Conservation (phyloP, 2,888 invertebrate species). For the Drosophila stalkeri region DNA sequence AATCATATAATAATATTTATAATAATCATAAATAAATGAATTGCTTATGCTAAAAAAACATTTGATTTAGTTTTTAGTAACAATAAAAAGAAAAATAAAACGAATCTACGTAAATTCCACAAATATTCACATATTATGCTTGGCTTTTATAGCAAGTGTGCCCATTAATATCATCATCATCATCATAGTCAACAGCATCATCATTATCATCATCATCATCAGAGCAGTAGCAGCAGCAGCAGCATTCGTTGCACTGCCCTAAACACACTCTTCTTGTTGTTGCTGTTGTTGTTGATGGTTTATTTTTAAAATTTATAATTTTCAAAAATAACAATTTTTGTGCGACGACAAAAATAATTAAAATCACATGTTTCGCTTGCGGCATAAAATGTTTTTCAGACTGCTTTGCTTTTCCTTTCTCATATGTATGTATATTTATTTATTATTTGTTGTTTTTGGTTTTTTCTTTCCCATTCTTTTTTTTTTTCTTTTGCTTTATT, state of each 20-base stretch:
- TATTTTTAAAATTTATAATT: slow-evolving; percentile 80
- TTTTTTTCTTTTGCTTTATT: slow-evolving; percentile 12
- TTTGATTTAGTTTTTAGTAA: not conserved
- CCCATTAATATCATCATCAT: slow-evolving; percentile 26
- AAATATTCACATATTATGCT: slow-evolving; percentile 20
- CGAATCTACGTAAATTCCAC: not conserved
- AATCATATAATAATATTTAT: not conserved
- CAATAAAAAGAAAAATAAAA: not conserved
- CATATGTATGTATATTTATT: slow-evolving; percentile 14
- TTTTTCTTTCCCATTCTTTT: slow-evolving; percentile 15
- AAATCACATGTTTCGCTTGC: slow-evolving; percentile 80
- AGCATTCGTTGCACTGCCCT: slow-evolving; percentile 45
- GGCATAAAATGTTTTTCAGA: slow-evolving; percentile 73
- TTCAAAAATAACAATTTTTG: slow-evolving; percentile 75
- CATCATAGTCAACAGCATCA: not conserved
- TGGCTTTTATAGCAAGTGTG: slow-evolving; percentile 29
- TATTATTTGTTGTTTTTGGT: slow-evolving; percentile 43
- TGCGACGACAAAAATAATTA: slow-evolving; percentile 80
- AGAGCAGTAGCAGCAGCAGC: slow-evolving; percentile 4
- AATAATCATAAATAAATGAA: not conserved
- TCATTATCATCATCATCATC: slow-evolving; percentile 8
- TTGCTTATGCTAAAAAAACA: not conserved
- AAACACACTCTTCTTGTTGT: slow-evolving; percentile 10
- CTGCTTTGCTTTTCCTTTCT: slow-evolving; percentile 41
- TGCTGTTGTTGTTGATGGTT: slow-evolving; percentile 30